Evolutionary conservation across 1,140 invertebrate species (phyloP), one percentile per base, ranked within the genome.

Genomic region (Diabrotica undecimpunctata): DNA sequence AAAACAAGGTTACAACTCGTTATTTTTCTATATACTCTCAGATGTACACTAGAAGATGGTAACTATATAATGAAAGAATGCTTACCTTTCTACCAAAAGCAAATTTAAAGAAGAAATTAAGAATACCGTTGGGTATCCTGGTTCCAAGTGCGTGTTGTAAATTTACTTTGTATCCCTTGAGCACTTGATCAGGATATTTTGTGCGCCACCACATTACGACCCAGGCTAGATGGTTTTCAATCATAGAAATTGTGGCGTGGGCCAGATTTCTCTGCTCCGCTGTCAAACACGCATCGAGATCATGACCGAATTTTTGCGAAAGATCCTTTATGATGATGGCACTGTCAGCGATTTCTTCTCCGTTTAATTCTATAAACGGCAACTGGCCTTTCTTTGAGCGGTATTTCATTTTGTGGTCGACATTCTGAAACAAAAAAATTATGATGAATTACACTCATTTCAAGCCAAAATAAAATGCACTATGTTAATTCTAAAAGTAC

Each of bases 231-330:
- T 96, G 94, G 77, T 96, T 95, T 80, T 97, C 94, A 71, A 96
- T 88, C 94, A 97, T 96, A 35, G 91, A 93, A 75, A 94, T 93
- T 83, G 93, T 94, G n/a, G 94, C 93, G 80, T 96, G 92, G 7
- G 92, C 87, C 8, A 95, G 85, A 72, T 90, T 92, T 66, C 90
- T 88, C 78, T 97, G 94, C 74, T 95, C 93, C 59, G 87, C 79
- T 56, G 88, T 92, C 13, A 97, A 82, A 50, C 77, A 83, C 75
- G 80, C 86, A 79, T 96, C 94, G 69, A 95, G 80, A 78, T 96
- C 91, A 77, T 93, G 90, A 67, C 85, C 86, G 76, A 90, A 94
- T 72, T 89, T 90, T 73, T 90, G 85, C 25, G 89, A 87, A 25
- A 96, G 80, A 69, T 96, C 92, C 70, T 90, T 90, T 72, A 97